Percentiles rank a stretch among this genome's conserved stretches.
Conservation (phyloP, 2,113 vertebrate species). For the Sphaerodactylus townsendi region DNA sequence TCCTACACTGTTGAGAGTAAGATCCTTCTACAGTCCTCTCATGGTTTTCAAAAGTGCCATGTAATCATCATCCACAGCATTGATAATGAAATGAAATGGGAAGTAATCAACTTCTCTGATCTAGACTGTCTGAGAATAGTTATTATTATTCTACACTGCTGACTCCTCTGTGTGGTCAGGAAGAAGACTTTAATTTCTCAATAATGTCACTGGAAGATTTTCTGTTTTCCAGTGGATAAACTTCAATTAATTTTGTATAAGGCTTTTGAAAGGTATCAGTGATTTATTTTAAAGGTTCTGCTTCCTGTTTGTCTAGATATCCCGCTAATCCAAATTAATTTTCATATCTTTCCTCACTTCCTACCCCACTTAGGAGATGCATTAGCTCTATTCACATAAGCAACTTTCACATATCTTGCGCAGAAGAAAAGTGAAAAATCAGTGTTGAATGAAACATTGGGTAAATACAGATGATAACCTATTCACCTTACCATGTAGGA, state of each 20-base stretch:
- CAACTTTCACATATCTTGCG: not conserved
- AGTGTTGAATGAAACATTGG: not conserved
- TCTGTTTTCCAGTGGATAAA: not conserved
- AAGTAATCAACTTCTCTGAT: not conserved
- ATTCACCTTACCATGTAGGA: too few species aligned
- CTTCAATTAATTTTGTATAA: not conserved
- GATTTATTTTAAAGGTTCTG: not conserved
- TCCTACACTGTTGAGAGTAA: constrained; percentile 31
- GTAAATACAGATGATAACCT: too few species aligned
- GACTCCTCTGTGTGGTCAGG: not conserved
- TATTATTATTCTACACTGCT: not conserved
- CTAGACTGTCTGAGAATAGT: not conserved
- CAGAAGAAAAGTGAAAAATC: not conserved
- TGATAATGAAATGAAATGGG: not conserved
- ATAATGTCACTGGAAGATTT: not conserved
- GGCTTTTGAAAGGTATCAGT: not conserved
- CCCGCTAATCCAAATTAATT: not conserved
- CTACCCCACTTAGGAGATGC: not conserved
- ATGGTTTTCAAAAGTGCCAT: constrained; percentile 22
- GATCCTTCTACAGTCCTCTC: constrained; percentile 28
- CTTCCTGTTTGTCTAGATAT: not conserved
- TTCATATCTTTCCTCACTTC: not conserved
- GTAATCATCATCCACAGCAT: not conserved
- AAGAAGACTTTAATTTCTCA: not conserved
- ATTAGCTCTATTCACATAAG: not conserved